Conservation (phyloP, 1,140 invertebrate species). For the Heliconius melpomene region DNA sequence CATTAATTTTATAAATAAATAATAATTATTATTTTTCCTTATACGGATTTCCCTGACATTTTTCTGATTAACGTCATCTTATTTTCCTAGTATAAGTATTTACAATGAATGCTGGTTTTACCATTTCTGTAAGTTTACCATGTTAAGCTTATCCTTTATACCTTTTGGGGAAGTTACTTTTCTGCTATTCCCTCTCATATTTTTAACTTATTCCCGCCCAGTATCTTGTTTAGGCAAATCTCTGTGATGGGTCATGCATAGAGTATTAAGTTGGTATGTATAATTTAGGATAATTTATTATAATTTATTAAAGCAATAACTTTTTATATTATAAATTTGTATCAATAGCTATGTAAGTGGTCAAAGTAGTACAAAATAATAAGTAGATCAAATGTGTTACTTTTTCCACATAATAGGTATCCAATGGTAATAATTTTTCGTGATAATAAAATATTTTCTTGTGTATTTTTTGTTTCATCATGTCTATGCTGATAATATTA, state of each 20-base stretch:
- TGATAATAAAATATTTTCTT: constrained; percentile 8
- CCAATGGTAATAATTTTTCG: not conserved
- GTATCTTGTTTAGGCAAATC: constrained; percentile 36
- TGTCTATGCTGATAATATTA: not conserved
- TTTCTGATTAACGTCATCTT: not conserved
- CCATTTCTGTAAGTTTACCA: not conserved
- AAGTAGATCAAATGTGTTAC: not conserved
- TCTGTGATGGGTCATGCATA: constrained; percentile 46
- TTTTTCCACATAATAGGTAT: not conserved
- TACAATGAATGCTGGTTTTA: not conserved
- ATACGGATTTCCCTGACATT: not conserved
- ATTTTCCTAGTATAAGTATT: not conserved
- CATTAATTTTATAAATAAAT: no score
- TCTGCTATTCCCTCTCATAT: not conserved
- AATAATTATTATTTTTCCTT: not conserved
- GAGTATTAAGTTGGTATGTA: constrained; percentile 22
- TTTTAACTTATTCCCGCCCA: not conserved
- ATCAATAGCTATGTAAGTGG: not conserved
- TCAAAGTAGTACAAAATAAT: not conserved
- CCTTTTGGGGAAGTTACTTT: not conserved
- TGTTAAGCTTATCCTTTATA: no score
- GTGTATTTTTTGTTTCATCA: not conserved
- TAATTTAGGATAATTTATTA: constrained; percentile 17
- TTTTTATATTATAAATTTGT: constrained; percentile 15
- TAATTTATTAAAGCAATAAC: constrained; percentile 24